Conservation (phyloP, 2,797 vertebrate species). For the Lindbergichthys nudifrons region DNA sequence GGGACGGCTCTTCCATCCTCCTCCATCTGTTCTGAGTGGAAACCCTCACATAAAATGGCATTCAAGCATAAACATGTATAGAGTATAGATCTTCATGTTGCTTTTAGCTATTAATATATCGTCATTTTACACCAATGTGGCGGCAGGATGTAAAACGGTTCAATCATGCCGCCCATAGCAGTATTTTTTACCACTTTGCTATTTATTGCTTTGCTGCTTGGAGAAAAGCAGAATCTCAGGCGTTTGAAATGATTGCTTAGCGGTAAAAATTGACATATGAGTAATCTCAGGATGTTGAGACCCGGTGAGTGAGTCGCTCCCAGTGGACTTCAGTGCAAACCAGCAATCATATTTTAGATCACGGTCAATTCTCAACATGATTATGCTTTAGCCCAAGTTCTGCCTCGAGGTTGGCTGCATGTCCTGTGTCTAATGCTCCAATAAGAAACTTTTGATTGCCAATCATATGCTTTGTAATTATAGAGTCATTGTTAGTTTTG, state of each 20-base stretch:
- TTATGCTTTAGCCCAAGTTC: not conserved
- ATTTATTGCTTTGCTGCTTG: slow-evolving; percentile 63
- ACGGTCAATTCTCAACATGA: slow-evolving; percentile 26
- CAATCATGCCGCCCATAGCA: not conserved
- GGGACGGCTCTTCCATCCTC: slow-evolving; percentile 45
- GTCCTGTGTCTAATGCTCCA: slow-evolving; percentile 6
- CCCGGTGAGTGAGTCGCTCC: slow-evolving; percentile 39
- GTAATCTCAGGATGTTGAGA: slow-evolving; percentile 36
- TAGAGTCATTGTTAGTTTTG: slow-evolving; percentile 11
- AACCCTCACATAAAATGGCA: slow-evolving; percentile 1
- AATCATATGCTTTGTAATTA: slow-evolving; percentile 11
- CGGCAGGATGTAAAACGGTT: slow-evolving; percentile 10
- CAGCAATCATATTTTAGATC: slow-evolving; percentile 46
- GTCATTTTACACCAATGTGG: slow-evolving; percentile 13
- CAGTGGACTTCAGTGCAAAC: slow-evolving; percentile 21
- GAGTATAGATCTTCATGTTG: slow-evolving; percentile 1
- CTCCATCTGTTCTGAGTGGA: slow-evolving; percentile 63
- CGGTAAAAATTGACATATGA: slow-evolving; percentile 20
- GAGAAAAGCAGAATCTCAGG: slow-evolving; percentile 37
- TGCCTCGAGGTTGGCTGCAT: not conserved
- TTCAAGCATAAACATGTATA: slow-evolving; percentile 7
- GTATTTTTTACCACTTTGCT: slow-evolving; percentile 22
- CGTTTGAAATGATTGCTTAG: slow-evolving; percentile 31
- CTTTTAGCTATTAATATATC: not conserved
- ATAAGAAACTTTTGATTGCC: slow-evolving; percentile 6